phyloP scores from a whole-genome alignment of 2,888 invertebrate species.

The Esperia sulphurella region DNA sequence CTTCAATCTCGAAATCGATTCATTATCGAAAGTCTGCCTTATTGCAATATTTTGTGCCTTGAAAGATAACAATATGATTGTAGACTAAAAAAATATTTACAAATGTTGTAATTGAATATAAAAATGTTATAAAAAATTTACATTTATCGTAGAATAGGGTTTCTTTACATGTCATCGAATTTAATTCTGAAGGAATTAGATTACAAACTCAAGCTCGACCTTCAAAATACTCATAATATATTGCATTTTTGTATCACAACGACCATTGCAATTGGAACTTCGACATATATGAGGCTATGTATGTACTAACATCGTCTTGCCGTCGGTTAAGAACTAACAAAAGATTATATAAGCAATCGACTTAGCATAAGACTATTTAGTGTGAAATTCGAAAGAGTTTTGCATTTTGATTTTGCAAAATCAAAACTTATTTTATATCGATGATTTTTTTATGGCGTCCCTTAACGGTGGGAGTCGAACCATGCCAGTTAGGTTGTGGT shows the following conservation, averaged over 20 bases:
- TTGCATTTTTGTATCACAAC: constrained; percentile 24
- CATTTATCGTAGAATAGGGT: constrained; percentile 19
- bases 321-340: constrained; percentile 26
- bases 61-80: constrained; percentile 16
- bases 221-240: constrained; percentile 29
- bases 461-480: background rate
- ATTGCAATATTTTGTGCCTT: constrained; percentile 20
- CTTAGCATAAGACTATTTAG: background rate
- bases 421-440: constrained; percentile 1
- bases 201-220: constrained; percentile 19
- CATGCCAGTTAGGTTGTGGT: constrained; percentile 18
- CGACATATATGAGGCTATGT: constrained; percentile 23
- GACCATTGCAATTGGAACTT: background rate
- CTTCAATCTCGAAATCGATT: background rate
- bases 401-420: constrained; percentile 9
- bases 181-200: constrained; percentile 5
- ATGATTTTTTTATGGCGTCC: background rate
- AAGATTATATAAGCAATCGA: background rate
- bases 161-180: constrained; percentile 32
- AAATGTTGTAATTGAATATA: constrained; percentile 15
- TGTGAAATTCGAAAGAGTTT: background rate
- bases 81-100: constrained; percentile 11
- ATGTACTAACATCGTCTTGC: constrained; percentile 44
- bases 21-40: constrained; percentile 2
- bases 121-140: constrained; percentile 6